Percentiles rank a stretch among this genome's conserved stretches.
phyloP scores from a whole-genome alignment of 2,888 invertebrate genomes.

The Hylaea fasciaria region DNA sequence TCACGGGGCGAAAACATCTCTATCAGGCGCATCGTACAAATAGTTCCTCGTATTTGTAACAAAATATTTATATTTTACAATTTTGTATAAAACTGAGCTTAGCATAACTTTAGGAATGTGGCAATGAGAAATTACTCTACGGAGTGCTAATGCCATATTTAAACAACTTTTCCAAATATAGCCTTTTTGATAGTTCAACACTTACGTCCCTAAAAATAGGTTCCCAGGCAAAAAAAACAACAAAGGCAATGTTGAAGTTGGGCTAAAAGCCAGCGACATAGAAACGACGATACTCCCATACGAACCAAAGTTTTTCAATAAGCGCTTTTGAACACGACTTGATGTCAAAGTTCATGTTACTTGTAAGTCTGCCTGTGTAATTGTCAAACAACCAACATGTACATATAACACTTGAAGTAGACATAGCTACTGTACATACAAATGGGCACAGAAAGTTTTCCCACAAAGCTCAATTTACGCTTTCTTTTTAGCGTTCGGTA shows the following conservation, averaged over 20 bases:
- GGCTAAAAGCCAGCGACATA: constrained; percentile 57
- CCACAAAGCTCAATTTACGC: too few species aligned
- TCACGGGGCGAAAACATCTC: too few species aligned
- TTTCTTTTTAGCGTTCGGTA: too few species aligned
- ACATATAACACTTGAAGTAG: neutral
- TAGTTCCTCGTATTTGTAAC: too few species aligned
- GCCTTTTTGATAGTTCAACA: neutral
- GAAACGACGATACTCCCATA: constrained; percentile 59
- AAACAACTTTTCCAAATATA: neutral
- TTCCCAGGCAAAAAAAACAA: neutral
- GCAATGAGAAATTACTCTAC: too few species aligned
- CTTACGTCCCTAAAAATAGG: neutral
- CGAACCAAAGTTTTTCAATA: constrained; percentile 72
- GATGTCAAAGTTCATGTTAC: constrained; percentile 60
- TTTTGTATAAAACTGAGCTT: too few species aligned
- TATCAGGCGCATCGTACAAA: too few species aligned
- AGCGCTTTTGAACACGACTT: constrained; percentile 62
- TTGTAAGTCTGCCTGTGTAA: constrained; percentile 45
- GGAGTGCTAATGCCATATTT: too few species aligned
- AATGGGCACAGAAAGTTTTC: too few species aligned
- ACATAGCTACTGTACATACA: neutral
- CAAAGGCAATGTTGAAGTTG: neutral
- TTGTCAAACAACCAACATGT: constrained; percentile 40
- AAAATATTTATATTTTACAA: too few species aligned
- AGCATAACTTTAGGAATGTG: too few species aligned